Evolutionary conservation across 2,113 vertebrate species (phyloP), one percentile per base, ranked within the genome.

Genomic region (Perognathus longimembris): DNA sequence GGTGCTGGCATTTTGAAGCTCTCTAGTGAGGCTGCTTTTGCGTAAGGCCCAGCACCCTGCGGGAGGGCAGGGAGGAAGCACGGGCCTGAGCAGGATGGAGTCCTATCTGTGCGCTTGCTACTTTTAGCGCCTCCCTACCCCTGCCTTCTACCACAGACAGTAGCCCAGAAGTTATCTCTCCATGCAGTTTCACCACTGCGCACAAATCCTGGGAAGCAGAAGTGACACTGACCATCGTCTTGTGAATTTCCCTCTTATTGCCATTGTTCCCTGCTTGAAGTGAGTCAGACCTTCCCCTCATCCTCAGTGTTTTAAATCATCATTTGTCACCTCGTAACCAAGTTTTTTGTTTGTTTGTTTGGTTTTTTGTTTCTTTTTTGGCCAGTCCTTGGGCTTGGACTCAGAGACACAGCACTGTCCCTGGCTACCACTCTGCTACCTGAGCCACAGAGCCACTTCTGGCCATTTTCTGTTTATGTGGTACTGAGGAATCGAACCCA

Each of bases 221-320:
- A 96, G 87, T 85, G 95, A 96, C 93, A 96, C 86, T 45, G 64
- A 92, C 92, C 91, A 28, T 74, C 54, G 80, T n/a, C 82, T 67
- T 85, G 67, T 78, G 42, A 4, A 86, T 78, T 73, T 87, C 76
- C 80, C 82, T 71, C 64, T 36, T 67, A 40, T 10, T 91, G 87
- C 91, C 40, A 0, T 0, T 45, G 79, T 91, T 96, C 80, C 83
- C 38, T 70, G 2, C 90, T 71, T 73, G 66, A 38, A 86, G 78
- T 36, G 90, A 95, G 77, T 74, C 77, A 59, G 73, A 63, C n/a
- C 30, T n/a, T 67, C 54, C 34, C 84, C 32, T 26, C 38, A 67
- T 34, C 70, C 38, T 70, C n/a, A 4, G 22, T 38, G n/a, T 36
- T 83, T 63, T 32, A 34, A 12, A 18, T 40, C n/a, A 1, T 67